Evolutionary conservation across 2,113 vertebrate genomes (phyloP).

Genomic region (Mus musculus): GRCm39 chr2:66014501-66015000

Average conservation of each 20-base stretch:
- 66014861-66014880: neutral
- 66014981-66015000: constrained; percentile 72
- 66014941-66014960: neutral
- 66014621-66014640: neutral
- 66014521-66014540: constrained; percentile 18
- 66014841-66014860: constrained; percentile 57
- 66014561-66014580: neutral
- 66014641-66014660: constrained; percentile 61
- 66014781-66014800: constrained; percentile 54
- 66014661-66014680: constrained; percentile 55
- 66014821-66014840: constrained; percentile 17
- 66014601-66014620: neutral
- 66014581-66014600: constrained; percentile 47
- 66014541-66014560: neutral
- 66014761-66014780: constrained; percentile 21
- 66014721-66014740: constrained; percentile 59
- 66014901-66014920: neutral
- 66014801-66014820: constrained; percentile 56
- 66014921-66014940: constrained; percentile 12
- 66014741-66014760: constrained; percentile 38
- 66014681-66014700: constrained; percentile 75
- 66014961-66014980: constrained; percentile 50
- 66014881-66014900: constrained; percentile 20
- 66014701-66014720: constrained; percentile 55
- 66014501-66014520: neutral